Evolutionary conservation across 92 coral and sea anemone genomes (phyloP), one percentile per base, ranked within the genome.

Genomic region (Epizoanthus rinbou): DNA sequence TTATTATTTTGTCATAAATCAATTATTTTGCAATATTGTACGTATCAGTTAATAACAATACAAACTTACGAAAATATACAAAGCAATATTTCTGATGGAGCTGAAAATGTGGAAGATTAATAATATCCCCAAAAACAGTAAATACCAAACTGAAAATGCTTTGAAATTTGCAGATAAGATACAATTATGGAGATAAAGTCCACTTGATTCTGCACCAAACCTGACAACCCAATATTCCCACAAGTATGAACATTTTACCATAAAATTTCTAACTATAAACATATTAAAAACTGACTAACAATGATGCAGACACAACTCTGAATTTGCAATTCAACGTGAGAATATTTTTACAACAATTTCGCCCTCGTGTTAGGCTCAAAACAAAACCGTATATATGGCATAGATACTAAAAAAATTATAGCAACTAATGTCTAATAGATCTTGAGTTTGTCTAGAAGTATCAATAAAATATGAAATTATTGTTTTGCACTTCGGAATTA

Each of bases 391-490:
- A 52, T 22, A 52, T 22, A 74, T 16, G 41, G 21, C 35, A 60
- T 0, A 41, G 15, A 19, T 15, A 37, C 16, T 35, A 11, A 53
- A 76, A 76, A 59, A 17, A 39, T 45, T 59, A 33, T 31, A 28
- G 13, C 33, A n/a, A 31, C 31, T 28, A 33, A 67, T 35, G n/a
- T 9, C 14, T 11, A 15, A 16, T 41, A 28, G 5, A 67, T 19
- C 6, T 37, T 14, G 17, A 33, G 6, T 17, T 65, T 67, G 43
- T 37, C 39, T 67, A 10, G 23, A 65, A 10, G 18, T 74, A 85
- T 85, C n/a, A 85, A 85, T 85, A 78, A 85, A 85, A 85, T 85
- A 85, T 79, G 45, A 85, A 57, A 45, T 57, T 41, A 31, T 3
- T 22, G 33, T 67, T 67, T 73, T 57, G 52, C n/a, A n/a, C 41